phyloP scores from a whole-genome alignment of 2,888 invertebrate genomes.

The Carpatolechia fugitivella region DNA sequence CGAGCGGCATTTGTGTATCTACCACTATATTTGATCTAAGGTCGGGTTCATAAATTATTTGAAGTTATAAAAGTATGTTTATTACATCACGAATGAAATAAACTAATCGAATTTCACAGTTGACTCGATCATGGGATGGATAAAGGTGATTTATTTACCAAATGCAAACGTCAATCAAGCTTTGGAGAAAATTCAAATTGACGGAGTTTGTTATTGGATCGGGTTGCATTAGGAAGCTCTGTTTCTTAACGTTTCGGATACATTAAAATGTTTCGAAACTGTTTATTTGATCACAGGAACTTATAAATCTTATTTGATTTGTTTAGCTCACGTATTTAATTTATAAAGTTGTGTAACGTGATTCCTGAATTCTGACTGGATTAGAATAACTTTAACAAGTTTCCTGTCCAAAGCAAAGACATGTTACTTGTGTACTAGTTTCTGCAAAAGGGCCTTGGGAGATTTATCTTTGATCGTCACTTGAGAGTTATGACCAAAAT shows the following conservation, averaged over 20 bases:
- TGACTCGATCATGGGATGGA: conserved; percentile 46
- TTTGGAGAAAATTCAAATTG: conserved; percentile 40
- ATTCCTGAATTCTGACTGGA: conserved; percentile 23
- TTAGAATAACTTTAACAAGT: conserved; percentile 38
- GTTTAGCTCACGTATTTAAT: conserved; percentile 28
- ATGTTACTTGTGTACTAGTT: conserved; percentile 14
- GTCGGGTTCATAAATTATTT: conserved; percentile 8
- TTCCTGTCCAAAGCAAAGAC: conserved; percentile 34
- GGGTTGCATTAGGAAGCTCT: conserved; percentile 44
- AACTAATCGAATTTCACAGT: conserved; percentile 56
- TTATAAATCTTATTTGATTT: conserved; percentile 31
- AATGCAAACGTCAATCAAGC: conserved; percentile 53
- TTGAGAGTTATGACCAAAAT: conserved; percentile 26
- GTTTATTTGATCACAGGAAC: no score
- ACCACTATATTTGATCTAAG: no score
- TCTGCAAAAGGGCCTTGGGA: conserved; percentile 20
- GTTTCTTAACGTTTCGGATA: conserved; percentile 37
- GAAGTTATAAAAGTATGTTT: conserved; percentile 26
- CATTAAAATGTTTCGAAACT: conserved; percentile 32
- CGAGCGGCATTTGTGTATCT: no score
- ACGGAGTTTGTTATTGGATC: conserved; percentile 34
- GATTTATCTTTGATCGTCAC: conserved; percentile 25
- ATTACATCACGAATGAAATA: conserved; percentile 41
- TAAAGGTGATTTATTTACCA: conserved; percentile 45
- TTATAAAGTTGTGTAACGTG: conserved; percentile 26